These are phyloP conservation scores for Dendrolimus kikuchii DNA, from an alignment of 1,140 invertebrate species.

Conservation along the genomic window DNA sequence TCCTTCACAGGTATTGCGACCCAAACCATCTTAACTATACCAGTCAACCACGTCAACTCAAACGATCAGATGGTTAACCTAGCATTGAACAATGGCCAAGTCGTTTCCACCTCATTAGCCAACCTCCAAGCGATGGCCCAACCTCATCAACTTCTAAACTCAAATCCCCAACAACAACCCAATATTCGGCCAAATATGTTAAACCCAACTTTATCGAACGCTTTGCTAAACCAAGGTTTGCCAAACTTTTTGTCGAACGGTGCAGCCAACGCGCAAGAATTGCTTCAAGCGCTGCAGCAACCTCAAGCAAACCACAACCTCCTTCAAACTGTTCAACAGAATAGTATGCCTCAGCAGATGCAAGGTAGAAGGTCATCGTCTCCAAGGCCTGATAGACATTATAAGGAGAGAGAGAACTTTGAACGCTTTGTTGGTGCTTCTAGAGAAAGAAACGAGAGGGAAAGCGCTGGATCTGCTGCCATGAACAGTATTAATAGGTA, in stretches of 20 bases:
- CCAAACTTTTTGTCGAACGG: constrained; percentile 81
- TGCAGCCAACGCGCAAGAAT: constrained; percentile 75
- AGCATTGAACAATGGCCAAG: constrained; percentile 85
- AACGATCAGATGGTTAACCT: constrained; percentile 88
- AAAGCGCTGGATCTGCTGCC: constrained; percentile 50
- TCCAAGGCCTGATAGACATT: constrained; percentile 60
- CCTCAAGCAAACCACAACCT: constrained; percentile 59
- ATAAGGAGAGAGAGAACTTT: constrained; percentile 67
- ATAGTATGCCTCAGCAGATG: constrained; percentile 57
- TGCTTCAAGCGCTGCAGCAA: constrained; percentile 75
- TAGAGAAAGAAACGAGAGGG: constrained; percentile 62
- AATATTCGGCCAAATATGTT: constrained; percentile 74
- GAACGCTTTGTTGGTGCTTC: constrained; percentile 49
- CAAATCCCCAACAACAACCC: constrained; percentile 47
- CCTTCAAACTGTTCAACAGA: constrained; percentile 65
- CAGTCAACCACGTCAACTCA: constrained; percentile 85
- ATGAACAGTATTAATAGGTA: constrained; percentile 70
- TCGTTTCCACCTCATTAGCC: constrained; percentile 87
- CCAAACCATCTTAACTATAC: constrained; percentile 95
- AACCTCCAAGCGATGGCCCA: constrained; percentile 87
- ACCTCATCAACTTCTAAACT: constrained; percentile 73
- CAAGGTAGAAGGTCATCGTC: constrained; percentile 56
- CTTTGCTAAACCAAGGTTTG: constrained; percentile 76
- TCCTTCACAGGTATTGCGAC: constrained; percentile 85
- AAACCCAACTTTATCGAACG: constrained; percentile 64